Evolutionary conservation across 2,888 invertebrate genomes (phyloP), one percentile per base, ranked within the genome.

Genomic region (Caenorhabditis angaria): DNA sequence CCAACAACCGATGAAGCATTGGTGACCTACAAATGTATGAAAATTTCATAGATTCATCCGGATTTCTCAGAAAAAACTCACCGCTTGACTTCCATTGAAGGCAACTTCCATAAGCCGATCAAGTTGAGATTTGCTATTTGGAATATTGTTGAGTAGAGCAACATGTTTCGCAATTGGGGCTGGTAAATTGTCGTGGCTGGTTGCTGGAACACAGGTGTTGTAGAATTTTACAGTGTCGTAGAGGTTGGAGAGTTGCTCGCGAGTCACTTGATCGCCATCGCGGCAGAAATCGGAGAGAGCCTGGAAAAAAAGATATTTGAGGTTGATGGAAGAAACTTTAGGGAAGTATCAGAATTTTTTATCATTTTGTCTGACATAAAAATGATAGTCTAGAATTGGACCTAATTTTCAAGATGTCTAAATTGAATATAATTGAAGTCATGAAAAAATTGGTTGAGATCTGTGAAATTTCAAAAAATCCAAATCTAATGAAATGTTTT

Each of bases 281-380:
- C 78, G 67, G 51, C 85, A 85, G 74, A 84, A 83, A 61, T 85
- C 85, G 22, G 83, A 65, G 47, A 81, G 76, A 0, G 74, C 80
- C 83, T 83, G 64, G 51, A 62, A 61, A 28, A 28, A n/a, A n/a
- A n/a, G n/a, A n/a, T n/a, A n/a, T n/a, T n/a, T n/a, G n/a, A n/a
- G n/a, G n/a, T n/a, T n/a, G n/a, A n/a, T n/a, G n/a, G n/a, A n/a
- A n/a, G n/a, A n/a, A n/a, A n/a, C n/a, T n/a, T n/a, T n/a, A n/a
- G n/a, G n/a, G n/a, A n/a, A n/a, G n/a, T n/a, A n/a, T n/a, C n/a
- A n/a, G n/a, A n/a, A n/a, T n/a, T n/a, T n/a, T n/a, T n/a, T n/a
- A n/a, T n/a, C n/a, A n/a, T n/a, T n/a, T n/a, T n/a, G n/a, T n/a
- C n/a, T n/a, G n/a, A n/a, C n/a, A n/a, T n/a, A n/a, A n/a, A n/a